Evolutionary conservation across 2,113 vertebrate species (phyloP), one percentile per base, ranked within the genome.

Genomic region (Oryzias woworae): DNA sequence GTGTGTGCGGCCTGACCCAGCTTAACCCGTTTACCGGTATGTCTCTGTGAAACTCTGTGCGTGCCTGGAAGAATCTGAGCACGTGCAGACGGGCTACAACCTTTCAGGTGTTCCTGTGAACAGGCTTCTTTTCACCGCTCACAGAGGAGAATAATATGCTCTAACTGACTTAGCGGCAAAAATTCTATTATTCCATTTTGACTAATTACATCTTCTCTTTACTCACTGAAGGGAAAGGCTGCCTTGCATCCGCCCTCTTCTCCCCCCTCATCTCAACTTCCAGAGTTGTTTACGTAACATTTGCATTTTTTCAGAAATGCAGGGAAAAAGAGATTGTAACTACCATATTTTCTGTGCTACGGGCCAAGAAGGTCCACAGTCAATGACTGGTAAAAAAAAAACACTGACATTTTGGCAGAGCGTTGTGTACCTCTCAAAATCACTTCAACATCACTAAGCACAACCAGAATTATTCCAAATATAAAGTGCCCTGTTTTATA

Each of bases 131-230:
- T 86, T 89, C 64, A 48, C 43, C 55, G 63, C 71, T 57, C 54
- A 62, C 69, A 58, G 49, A 58, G 62, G 36, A 78, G 60, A 77
- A 81, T 65, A 51, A 71, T 48, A 70, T 1, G 47, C 62, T 68
- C 66, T 78, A 88, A 89, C 68, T 67, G 58, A 81, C 80, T 91
- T 89, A 88, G 79, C n/a, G 44, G 75, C 45, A 72, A 80, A 87
- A 91, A 90, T 88, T 57, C 1, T 77, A 80, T 92, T 89, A 87
- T 73, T 84, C 41, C 56, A 87, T 87, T 89, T 85, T 0, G 36
- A 55, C 65, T 89, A 86, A 92, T 89, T 41, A 31, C 63, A 87
- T 87, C 72, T 84, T 52, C 74, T 77, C 51, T 49, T 65, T 49
- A 56, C 62, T 52, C 58, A 78, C 20, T 14, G 24, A 55, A 48